Base-by-base conservation (phyloP, 2,888 invertebrate genomes). In the Pachymerium ferrugineum region DNA sequence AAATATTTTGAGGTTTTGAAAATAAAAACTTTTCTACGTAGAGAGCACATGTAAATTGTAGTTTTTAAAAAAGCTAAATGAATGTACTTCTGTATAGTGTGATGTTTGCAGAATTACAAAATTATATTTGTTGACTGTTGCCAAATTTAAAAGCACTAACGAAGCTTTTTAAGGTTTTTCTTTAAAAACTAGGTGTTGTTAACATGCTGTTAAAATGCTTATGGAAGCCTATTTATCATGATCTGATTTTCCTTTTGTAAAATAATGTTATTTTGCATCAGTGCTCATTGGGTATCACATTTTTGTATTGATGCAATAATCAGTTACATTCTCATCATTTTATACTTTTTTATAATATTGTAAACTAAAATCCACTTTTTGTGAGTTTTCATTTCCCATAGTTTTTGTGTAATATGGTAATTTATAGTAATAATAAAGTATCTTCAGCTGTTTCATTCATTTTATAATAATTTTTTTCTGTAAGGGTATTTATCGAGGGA, bases 91-190 rank as follows among this genome's bases (percentile, higher is more conserved):
- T 54, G 54, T 54, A 54, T 54, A 54, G 54, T 54, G 54, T 54
- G 54, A 25, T 54, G 25, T 10, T 54, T 54, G 25, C 12, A 54
- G 28, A 54, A 8, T 54, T 14, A 54, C 8, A 22, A 54, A 54
- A 54, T 54, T 54, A 54, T 54, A 54, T 54, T 54, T 54, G 54
- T 54, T 54, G 54, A 54, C 28, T 25, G 54, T 69, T 69, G 69
- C 69, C 30, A 69, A 69, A 69, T 19, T 19, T 35, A 35, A 29
- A 29, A 69, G 69, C 69, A 31, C 31, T 28, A 14, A 68, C 4
- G n/a, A 6, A n/a, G 68, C 28, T 68, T 68, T 3, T n/a, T 3
- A 25, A 30, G 5, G 10, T 68, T 68, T 68, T 68, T 68, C 28
- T 28, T 14, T 25, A 35, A 35, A 12, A 35, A 35, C 35, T 31